Evolutionary conservation across 2,797 vertebrate species (phyloP).

Genomic region (Dermochelys coriacea): DNA sequence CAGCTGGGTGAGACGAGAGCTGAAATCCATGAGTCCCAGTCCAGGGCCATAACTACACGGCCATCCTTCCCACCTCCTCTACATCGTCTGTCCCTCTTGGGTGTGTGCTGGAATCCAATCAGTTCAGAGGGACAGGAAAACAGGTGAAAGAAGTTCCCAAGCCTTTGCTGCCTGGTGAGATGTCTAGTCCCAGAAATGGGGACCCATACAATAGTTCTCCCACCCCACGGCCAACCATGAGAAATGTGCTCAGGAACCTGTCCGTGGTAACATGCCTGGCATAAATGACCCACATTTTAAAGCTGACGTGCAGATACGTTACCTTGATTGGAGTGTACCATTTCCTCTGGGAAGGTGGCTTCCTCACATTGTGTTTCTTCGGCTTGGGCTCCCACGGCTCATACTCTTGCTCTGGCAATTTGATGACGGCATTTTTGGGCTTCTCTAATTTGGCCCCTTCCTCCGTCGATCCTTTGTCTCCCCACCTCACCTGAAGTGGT

Average conservation of each 20-base stretch:
- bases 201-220: background rate
- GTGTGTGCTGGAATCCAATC: background rate
- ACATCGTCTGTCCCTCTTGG: background rate
- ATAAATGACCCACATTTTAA: background rate
- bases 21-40: background rate
- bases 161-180: background rate
- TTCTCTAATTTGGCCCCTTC: slow-evolving; percentile 94
- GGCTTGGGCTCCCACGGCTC: slow-evolving; percentile 89
- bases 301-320: background rate
- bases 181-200: fast-evolving
- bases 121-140: background rate
- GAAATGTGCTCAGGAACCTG: background rate
- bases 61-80: background rate
- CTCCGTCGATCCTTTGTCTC: slow-evolving; percentile 91
- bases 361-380: slow-evolving; percentile 79
- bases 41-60: background rate
- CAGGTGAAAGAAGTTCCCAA: background rate
- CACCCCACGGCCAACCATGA: background rate
- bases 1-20: background rate
- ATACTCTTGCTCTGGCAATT: slow-evolving; percentile 92
- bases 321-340: slow-evolving; percentile 91
- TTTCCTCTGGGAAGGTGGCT: slow-evolving; percentile 80
- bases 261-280: fast-evolving
- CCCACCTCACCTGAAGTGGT: slow-evolving; percentile 88
- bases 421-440: slow-evolving; percentile 92